Evolutionary conservation across 2,113 vertebrate species (phyloP).

Genomic region (Sigmodon hispidus): DNA sequence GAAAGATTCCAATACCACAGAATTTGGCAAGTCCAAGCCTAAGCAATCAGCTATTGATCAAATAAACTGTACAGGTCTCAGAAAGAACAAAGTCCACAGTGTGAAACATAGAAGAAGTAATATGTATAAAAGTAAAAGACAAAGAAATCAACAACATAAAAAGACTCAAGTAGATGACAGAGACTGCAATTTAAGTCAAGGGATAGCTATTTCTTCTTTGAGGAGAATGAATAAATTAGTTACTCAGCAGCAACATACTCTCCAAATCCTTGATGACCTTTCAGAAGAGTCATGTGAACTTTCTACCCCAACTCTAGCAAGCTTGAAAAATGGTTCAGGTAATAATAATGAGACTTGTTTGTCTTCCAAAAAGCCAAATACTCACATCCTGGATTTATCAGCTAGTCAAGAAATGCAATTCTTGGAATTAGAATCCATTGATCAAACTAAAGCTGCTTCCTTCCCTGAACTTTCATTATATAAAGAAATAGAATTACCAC

Average conservation of each 20-base stretch:
- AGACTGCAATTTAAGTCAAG: background rate
- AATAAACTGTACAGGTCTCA: background rate
- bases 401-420: slow-evolving; percentile 48
- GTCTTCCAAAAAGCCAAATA: slow-evolving; percentile 15
- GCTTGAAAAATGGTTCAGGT: slow-evolving; percentile 7
- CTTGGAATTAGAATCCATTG: slow-evolving; percentile 4
- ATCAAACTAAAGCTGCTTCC: slow-evolving; percentile 60
- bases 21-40: background rate
- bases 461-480: slow-evolving; percentile 47
- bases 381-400: background rate
- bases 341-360: slow-evolving; percentile 17
- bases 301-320: slow-evolving; percentile 24
- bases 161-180: background rate
- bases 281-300: slow-evolving; percentile 44
- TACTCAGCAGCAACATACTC: background rate
- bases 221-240: background rate
- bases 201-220: background rate
- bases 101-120: background rate
- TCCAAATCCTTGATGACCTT: slow-evolving; percentile 28
- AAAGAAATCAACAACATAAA: slow-evolving; percentile 31
- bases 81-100: slow-evolving; percentile 10
- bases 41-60: slow-evolving; percentile 19
- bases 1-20: slow-evolving; percentile 19
- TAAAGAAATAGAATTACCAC: slow-evolving; percentile 35
- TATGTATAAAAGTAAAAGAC: slow-evolving; percentile 9